Conservation (phyloP, 2,797 vertebrate genomes). For the Silurus lanzhouensis region DNA sequence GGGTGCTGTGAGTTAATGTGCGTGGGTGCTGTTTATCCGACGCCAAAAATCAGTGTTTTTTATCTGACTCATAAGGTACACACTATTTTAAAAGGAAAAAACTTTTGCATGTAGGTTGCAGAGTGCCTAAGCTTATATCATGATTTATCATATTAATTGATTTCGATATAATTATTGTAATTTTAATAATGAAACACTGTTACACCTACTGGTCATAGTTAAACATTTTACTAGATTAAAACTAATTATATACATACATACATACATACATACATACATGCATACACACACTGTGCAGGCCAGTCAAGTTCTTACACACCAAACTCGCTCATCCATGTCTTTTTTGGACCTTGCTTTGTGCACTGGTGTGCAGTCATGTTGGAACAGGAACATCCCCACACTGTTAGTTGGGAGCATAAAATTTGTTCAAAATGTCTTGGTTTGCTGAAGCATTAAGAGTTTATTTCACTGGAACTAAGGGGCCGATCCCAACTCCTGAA, state of each 20-base stretch:
- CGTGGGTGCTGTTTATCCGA: slow-evolving; percentile 38
- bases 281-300: no score
- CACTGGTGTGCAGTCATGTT: no score
- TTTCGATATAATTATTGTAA: neutral
- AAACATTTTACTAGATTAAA: neutral
- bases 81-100: slow-evolving; percentile 4
- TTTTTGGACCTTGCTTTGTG: no score
- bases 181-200: neutral
- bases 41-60: slow-evolving; percentile 69
- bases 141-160: neutral
- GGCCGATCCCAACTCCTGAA: no score
- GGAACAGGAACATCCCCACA: no score
- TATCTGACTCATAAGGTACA: slow-evolving; percentile 61
- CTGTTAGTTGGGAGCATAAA: no score
- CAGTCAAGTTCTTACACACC: no score
- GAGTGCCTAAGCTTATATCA: neutral
- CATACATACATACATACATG: no score
- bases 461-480: no score
- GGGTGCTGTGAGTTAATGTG: slow-evolving; percentile 42
- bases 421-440: no score
- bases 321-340: no score
- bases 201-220: neutral
- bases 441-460: no score
- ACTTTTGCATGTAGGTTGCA: neutral
- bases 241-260: neutral